phyloP scores from a whole-genome alignment of 2,888 invertebrate species.

The Amphipyra tragopoginis region DNA sequence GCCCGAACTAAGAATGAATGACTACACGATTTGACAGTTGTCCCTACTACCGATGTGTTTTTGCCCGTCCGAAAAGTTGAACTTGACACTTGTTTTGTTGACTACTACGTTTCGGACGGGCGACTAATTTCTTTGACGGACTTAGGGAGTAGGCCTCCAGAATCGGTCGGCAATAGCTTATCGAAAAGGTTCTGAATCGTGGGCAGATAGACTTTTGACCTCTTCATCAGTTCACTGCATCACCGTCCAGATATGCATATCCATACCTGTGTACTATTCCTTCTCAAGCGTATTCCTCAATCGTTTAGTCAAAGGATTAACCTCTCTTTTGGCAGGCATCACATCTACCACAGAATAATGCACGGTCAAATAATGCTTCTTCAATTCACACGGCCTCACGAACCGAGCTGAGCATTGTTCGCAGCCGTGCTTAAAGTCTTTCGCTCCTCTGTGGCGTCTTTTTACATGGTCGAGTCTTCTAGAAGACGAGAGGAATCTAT shows the following conservation, averaged over 20 bases:
- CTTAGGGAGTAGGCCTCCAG: too few species aligned
- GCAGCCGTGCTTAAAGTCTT: constrained; percentile 76
- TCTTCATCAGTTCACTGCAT: too few species aligned
- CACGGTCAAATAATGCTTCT: constrained; percentile 74
- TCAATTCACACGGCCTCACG: constrained; percentile 79
- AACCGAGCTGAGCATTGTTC: constrained; percentile 77
- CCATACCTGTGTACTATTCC: background rate
- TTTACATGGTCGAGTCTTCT: constrained; percentile 80
- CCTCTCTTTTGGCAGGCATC: constrained; percentile 50
- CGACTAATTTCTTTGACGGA: too few species aligned
- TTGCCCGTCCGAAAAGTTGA: too few species aligned
- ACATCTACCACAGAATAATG: constrained; percentile 68
- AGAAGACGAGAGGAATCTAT: constrained; percentile 80
- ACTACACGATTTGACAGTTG: too few species aligned
- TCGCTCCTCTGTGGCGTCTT: constrained; percentile 72
- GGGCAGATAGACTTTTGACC: too few species aligned
- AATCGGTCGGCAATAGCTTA: too few species aligned
- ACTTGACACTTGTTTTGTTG: too few species aligned
- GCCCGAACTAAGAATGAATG: too few species aligned
- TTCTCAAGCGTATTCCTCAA: constrained; percentile 44
- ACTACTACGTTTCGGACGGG: too few species aligned
- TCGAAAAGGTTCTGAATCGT: too few species aligned
- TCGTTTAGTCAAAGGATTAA: constrained; percentile 39
- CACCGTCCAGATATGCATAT: background rate
- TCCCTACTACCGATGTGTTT: too few species aligned